phyloP scores from a whole-genome alignment of 64 coral and sea anemone genomes.

The Stichodactyla mertensii region DNA sequence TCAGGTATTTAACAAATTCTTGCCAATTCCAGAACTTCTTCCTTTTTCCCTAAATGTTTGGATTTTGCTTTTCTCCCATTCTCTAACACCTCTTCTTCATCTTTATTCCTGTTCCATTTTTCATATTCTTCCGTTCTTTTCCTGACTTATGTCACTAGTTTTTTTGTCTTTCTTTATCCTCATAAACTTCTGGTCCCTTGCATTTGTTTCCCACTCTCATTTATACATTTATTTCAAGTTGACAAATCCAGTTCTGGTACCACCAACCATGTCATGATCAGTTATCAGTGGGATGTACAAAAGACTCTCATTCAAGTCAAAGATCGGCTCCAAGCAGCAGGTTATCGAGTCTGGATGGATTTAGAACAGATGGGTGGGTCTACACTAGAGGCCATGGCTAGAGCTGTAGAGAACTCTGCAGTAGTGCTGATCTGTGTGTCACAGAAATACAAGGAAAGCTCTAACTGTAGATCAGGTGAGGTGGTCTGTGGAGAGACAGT shows the following conservation, averaged over 20 bases:
- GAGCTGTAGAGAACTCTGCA: constrained; percentile 71
- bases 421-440: constrained; percentile 86
- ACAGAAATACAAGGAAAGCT: constrained; percentile 88
- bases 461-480: constrained; percentile 86
- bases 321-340: constrained; percentile 50
- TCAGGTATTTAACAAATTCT: too few relatives aligned
- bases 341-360: constrained; percentile 91
- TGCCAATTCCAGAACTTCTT: too few relatives aligned
- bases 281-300: constrained; percentile 93
- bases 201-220: too few relatives aligned
- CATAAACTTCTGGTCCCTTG: background rate
- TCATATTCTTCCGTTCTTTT: too few relatives aligned
- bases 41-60: too few relatives aligned
- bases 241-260: background rate
- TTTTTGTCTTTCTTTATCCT: background rate
- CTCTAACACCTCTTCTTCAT: too few relatives aligned
- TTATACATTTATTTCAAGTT: background rate
- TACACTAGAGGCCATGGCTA: constrained; percentile 83
- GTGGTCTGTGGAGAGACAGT: background rate
- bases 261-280: constrained; percentile 76
- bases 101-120: too few relatives aligned
- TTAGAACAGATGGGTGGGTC: constrained; percentile 87
- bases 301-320: constrained; percentile 57
- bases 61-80: too few relatives aligned
- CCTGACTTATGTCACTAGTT: too few relatives aligned